A percentile compares a stretch with the other conserved stretches of the same genome.
Evolutionary conservation across 2,797 vertebrate species (phyloP).

Genomic region (Chrosomus eos): DNA sequence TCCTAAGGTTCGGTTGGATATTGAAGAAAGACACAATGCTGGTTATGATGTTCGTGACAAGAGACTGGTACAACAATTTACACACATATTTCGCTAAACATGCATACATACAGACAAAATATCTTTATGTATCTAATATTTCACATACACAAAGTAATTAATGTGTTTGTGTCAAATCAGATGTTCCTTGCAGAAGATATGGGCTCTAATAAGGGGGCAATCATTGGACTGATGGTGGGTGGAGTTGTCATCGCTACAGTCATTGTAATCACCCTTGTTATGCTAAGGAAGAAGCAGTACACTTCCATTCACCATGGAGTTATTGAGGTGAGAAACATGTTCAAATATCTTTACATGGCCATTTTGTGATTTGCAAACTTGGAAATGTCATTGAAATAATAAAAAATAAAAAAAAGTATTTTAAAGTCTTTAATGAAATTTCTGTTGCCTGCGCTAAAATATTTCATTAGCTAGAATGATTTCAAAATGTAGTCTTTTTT

Average conservation of each 20-base stretch:
- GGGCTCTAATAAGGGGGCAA: slow-evolving; percentile 96
- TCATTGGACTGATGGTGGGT: slow-evolving; percentile 98
- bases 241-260: slow-evolving; percentile 98
- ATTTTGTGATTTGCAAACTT: background rate
- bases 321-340: slow-evolving; percentile 84
- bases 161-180: slow-evolving; percentile 68
- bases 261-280: slow-evolving; percentile 97
- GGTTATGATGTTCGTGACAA: slow-evolving; percentile 97
- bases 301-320: slow-evolving; percentile 98
- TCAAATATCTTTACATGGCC: background rate
- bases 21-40: slow-evolving; percentile 85
- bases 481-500: background rate
- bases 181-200: slow-evolving; percentile 97
- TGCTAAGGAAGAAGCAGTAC: slow-evolving; percentile 99
- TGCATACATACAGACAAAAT: background rate
- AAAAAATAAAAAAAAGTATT: too few relatives aligned
- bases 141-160: background rate
- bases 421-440: too few relatives aligned
- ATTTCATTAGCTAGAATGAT: background rate
- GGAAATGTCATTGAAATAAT: too few relatives aligned
- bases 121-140: background rate
- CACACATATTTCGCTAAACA: background rate
- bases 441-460: background rate
- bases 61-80: slow-evolving; percentile 81
- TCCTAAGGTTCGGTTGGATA: slow-evolving; percentile 90